These are phyloP conservation scores for Picus viridis DNA, from an alignment of 2,797 vertebrate genomes.

Conservation along the genomic window DNA sequence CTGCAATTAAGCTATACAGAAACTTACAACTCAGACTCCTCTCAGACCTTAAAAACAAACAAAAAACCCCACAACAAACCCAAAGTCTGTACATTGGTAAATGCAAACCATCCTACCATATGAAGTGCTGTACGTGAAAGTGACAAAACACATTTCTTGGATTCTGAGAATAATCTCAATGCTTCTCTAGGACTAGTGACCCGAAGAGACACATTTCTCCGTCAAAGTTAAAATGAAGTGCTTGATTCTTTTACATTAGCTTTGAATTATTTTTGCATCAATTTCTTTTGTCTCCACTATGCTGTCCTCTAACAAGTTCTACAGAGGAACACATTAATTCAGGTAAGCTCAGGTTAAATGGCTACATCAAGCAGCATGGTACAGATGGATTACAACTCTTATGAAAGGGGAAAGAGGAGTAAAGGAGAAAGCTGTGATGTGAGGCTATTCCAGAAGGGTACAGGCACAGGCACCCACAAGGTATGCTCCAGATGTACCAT, in stretches of 20 bases:
- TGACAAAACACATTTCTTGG: background rate
- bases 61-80: background rate
- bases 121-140: background rate
- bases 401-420: background rate
- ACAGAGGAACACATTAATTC: background rate
- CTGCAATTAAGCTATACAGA: background rate
- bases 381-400: background rate
- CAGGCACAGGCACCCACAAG: background rate
- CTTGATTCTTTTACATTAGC: background rate
- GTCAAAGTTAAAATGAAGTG: background rate
- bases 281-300: background rate
- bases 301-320: background rate
- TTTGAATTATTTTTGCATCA: background rate
- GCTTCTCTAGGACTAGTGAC: background rate
- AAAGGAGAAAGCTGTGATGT: background rate
- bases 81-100: background rate
- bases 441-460: background rate
- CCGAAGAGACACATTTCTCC: background rate
- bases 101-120: background rate
- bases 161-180: background rate
- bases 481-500: fast-evolving
- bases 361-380: background rate
- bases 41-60: background rate
- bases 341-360: background rate
- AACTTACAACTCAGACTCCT: background rate